Evolutionary conservation across 2,888 invertebrate genomes (phyloP), one percentile per base, ranked within the genome.

Genomic region (Drosophila nigricruria): DNA sequence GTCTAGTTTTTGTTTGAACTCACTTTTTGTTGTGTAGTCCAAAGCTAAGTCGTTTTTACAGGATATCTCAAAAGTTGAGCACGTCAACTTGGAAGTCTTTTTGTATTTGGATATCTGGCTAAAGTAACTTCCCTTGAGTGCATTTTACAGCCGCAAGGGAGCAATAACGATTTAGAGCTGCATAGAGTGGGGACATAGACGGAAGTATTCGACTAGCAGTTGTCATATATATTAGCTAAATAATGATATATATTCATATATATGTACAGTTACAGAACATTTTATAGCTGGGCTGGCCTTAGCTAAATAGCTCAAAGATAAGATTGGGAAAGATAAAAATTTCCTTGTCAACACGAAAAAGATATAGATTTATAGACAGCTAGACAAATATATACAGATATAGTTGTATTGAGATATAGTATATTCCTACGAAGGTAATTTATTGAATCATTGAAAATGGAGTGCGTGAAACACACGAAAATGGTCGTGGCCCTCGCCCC

Each of bases 71-170:
- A 0, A 27, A 38, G 18, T 18, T 10, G 9, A 18, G 36, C 58
- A 27, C 3, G 20, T 5, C 14, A 6, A 14, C 1, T 9, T 1
- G 10, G 5, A 25, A 38, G 3, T 25, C 2, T 2, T 3, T 53
- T 49, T 18, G 18, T n/a, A 38, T 30, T 27, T 49, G 27, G 14
- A 32, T 58, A 58, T 56, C 25, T 42, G 36, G 14, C 63, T 63
- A 59, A 23, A 61, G 68, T 40, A 56, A 34, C 34, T 18, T 58
- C 78, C 78, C 78, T 42, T 45, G 38, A 65, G 47, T 57, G 56
- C 38, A 34, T 34, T 59, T 59, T 20, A 25, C 34, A 42, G 18
- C 16, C 67, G 20, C 57, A 30, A 27, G 73, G 70, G 73, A 59
- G 3, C 56, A 50, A 76, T 75, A 57, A 52, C 36, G 12, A 30